These are phyloP conservation scores for Dynastes grantii DNA, from an alignment of 2,888 invertebrate genomes.

Conservation along the genomic window DNA sequence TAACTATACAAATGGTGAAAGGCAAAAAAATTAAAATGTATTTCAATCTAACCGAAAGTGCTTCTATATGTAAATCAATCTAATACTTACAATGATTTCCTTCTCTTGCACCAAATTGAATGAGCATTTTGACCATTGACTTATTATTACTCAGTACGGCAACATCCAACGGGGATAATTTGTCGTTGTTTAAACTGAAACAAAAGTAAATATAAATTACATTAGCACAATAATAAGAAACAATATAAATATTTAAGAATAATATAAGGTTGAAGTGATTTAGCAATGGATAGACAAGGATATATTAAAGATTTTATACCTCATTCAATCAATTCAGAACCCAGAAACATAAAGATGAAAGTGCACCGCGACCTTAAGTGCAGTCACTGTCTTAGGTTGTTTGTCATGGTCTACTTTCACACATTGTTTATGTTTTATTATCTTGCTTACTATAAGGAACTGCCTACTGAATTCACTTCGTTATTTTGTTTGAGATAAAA, in stretches of 20 bases:
- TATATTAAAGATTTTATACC: background rate
- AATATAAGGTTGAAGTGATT: slow-evolving; percentile 1
- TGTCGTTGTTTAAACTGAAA: slow-evolving; percentile 88
- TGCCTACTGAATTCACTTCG: no score
- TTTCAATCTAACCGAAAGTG: no score
- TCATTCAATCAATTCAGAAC: background rate
- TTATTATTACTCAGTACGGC: slow-evolving; percentile 93
- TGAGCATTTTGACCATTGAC: slow-evolving; percentile 90
- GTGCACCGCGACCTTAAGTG: background rate
- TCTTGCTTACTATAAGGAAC: no score
- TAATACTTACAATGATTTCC: slow-evolving; percentile 84
- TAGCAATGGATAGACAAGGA: background rate
- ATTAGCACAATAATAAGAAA: no score
- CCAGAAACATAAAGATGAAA: background rate
- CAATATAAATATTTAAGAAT: no score
- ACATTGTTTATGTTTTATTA: no score
- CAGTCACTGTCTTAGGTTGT: no score
- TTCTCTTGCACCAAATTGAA: slow-evolving; percentile 89
- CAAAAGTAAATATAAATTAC: slow-evolving; percentile 50
- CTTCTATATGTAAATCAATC: no score
- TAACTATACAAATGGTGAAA: no score
- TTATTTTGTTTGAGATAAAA: no score
- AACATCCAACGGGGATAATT: slow-evolving; percentile 92
- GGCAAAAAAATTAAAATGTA: no score
- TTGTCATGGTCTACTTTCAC: no score